Conservation (phyloP, 2,888 invertebrate genomes). For the Amphipyra berbera region DNA sequence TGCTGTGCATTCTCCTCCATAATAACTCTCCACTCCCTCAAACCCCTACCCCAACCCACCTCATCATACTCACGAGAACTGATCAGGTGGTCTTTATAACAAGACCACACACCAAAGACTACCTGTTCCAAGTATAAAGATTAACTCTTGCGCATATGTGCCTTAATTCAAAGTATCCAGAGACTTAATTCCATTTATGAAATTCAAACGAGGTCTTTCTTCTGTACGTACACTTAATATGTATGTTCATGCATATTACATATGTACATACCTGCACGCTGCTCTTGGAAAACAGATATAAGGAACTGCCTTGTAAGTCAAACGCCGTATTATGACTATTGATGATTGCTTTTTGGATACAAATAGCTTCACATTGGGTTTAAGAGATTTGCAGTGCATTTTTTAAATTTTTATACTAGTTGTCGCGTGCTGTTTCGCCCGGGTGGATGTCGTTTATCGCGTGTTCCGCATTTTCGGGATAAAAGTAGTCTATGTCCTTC, state of each 20-base stretch:
- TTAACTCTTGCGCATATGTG: slow-evolving; percentile 13
- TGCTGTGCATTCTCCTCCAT: too few relatives aligned
- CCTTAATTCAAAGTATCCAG: slow-evolving; percentile 16
- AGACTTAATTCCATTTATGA: slow-evolving; percentile 34
- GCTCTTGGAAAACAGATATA: slow-evolving; percentile 25
- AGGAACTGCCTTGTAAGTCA: slow-evolving; percentile 19
- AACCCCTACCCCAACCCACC: too few relatives aligned
- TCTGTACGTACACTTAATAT: slow-evolving; percentile 25
- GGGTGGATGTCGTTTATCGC: too few relatives aligned
- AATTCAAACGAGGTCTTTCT: slow-evolving; percentile 31
- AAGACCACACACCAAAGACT: slow-evolving; percentile 12
- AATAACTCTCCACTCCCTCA: too few relatives aligned
- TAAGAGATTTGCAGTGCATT: too few relatives aligned
- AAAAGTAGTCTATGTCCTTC: too few relatives aligned
- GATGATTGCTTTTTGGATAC: slow-evolving; percentile 17
- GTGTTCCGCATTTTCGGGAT: too few relatives aligned
- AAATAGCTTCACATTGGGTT: slow-evolving; percentile 7
- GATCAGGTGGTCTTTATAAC: background rate
- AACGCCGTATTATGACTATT: slow-evolving; percentile 5
- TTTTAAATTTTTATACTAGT: too few relatives aligned
- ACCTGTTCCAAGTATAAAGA: slow-evolving; percentile 1
- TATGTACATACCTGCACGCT: slow-evolving; percentile 34
- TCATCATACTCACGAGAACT: too few relatives aligned
- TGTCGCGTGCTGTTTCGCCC: too few relatives aligned
- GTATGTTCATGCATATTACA: slow-evolving; percentile 40